Percentiles rank a stretch among this genome's conserved stretches.
These are phyloP conservation scores for Dysidea cf. avara DNA, from an alignment of 37 sponge, comb jelly and placozoan species.

Conservation along the genomic window DNA sequence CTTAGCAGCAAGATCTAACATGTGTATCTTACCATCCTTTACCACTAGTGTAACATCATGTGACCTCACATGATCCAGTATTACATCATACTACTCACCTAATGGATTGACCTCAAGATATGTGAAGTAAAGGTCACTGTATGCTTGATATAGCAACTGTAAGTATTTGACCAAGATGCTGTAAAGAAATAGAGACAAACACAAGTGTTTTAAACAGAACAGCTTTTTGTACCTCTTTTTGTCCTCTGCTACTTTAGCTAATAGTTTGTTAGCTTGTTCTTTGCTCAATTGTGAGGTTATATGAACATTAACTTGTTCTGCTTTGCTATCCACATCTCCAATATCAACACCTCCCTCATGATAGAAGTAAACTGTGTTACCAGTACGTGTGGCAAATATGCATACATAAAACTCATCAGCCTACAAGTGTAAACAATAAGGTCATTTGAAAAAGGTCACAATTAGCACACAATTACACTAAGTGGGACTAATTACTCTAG, in stretches of 20 bases:
- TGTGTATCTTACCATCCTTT: constrained; percentile 41
- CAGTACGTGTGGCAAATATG: constrained; percentile 74
- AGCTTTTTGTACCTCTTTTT: constrained; percentile 26
- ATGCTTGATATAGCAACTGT: constrained; percentile 71
- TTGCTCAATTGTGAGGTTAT: constrained; percentile 28
- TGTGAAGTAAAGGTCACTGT: constrained; percentile 91
- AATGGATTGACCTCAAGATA: constrained; percentile 96
- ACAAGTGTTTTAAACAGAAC: not conserved
- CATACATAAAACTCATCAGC: constrained; percentile 74
- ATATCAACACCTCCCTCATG: constrained; percentile 93
- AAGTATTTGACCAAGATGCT: constrained; percentile 75
- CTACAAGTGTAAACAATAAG: not conserved
- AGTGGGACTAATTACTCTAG: not conserved
- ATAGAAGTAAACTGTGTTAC: constrained; percentile 86
- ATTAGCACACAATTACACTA: not conserved
- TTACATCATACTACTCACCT: constrained; percentile 45
- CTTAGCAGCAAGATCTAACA: constrained; percentile 93
- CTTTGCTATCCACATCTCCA: constrained; percentile 89
- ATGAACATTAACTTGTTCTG: constrained; percentile 56
- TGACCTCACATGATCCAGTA: not conserved
- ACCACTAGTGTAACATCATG: constrained; percentile 54
- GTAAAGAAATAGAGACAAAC: not conserved
- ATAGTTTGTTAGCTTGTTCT: constrained; percentile 55
- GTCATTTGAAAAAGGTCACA: not conserved
- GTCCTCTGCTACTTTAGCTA: constrained; percentile 29